Percentiles rank a stretch among this genome's conserved stretches.
Evolutionary conservation across 2,888 invertebrate species (phyloP).

Genomic region (Cephonodes hylas): DNA sequence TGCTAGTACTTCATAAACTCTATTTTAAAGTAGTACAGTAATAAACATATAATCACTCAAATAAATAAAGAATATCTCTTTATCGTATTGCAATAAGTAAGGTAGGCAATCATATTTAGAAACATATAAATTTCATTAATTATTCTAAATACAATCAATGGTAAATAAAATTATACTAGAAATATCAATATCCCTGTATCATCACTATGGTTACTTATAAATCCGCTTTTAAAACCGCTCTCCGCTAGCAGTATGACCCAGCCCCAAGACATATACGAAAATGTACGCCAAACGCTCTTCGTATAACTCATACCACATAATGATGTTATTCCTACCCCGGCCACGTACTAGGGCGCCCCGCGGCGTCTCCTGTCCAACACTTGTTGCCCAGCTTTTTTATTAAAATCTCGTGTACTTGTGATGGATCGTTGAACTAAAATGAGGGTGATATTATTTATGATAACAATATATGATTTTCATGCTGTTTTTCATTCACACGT

Average conservation of each 20-base stretch:
- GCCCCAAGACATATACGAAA: constrained; percentile 11
- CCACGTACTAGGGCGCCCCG: constrained; percentile 13
- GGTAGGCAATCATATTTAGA: too few species aligned
- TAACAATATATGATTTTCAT: neutral
- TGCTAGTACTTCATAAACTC: too few species aligned
- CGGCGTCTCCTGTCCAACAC: constrained; percentile 1
- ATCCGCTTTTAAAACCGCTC: neutral
- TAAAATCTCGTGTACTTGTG: neutral
- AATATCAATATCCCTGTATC: neutral
- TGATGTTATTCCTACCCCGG: constrained; percentile 13
- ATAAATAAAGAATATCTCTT: too few species aligned
- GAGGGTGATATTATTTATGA: too few species aligned
- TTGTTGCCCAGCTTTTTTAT: neutral
- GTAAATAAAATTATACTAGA: too few species aligned
- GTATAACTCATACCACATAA: constrained; percentile 6
- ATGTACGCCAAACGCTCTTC: constrained; percentile 7
- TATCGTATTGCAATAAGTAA: too few species aligned
- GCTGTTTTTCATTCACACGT: too few species aligned
- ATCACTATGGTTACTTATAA: neutral
- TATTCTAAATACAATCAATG: too few species aligned
- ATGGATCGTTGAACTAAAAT: neutral
- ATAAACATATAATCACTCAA: too few species aligned
- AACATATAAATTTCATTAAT: too few species aligned
- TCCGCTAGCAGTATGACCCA: neutral
- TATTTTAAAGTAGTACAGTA: too few species aligned